These are phyloP conservation scores for Mesitornis unicolor DNA, from an alignment of 2,113 vertebrate species.

Conservation along the genomic window DNA sequence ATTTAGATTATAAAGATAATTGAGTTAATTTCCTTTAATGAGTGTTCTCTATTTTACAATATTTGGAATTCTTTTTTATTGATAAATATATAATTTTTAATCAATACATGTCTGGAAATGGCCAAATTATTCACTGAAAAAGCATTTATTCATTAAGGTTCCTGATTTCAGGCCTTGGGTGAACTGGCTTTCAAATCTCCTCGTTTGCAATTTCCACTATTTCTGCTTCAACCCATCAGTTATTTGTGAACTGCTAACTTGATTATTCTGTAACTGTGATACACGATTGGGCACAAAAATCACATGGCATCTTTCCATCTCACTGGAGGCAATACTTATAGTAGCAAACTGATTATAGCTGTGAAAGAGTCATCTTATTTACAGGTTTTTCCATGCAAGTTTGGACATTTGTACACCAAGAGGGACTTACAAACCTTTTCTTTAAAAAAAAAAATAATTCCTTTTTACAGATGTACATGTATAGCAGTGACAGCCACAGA, in stretches of 20 bases:
- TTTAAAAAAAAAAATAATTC: not conserved
- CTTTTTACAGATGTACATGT: not conserved
- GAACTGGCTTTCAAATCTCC: not conserved
- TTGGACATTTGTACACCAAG: not conserved
- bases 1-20: constrained; percentile 66
- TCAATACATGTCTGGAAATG: constrained; percentile 56
- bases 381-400: not conserved
- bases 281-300: not conserved
- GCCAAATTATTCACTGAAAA: not conserved
- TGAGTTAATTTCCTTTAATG: constrained; percentile 67
- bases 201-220: not conserved
- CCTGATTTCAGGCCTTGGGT: not conserved
- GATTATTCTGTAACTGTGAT: not conserved
- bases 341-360: not conserved
- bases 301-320: not conserved
- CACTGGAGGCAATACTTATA: not conserved
- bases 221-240: not conserved
- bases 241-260: not conserved
- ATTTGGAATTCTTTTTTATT: constrained; percentile 66
- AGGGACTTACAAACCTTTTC: not conserved
- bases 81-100: constrained; percentile 72
- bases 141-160: not conserved
- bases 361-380: not conserved
- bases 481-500: not conserved
- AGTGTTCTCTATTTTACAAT: constrained; percentile 52